Evolutionary conservation across 2,797 vertebrate genomes (phyloP), one percentile per base, ranked within the genome.

Genomic region (Sebastes kiyomatsui): DNA sequence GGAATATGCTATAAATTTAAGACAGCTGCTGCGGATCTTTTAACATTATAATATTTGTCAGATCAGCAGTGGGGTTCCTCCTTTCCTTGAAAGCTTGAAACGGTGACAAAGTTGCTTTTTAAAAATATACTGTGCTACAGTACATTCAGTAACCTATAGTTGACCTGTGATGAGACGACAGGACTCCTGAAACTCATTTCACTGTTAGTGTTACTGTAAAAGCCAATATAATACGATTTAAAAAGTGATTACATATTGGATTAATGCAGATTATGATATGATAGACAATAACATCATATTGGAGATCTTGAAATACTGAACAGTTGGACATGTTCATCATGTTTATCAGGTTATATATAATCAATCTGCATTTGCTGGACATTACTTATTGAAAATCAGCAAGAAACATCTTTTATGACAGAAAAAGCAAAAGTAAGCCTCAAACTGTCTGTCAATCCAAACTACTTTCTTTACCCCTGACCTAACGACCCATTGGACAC

Each of bases 1-100:
- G 70, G 70, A 85, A 80, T 82, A 80, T 83, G 72, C 54, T 75
- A 81, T 74, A 88, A 90, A 86, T 90, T 81, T 72, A 55, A 82
- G 70, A 87, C 91, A 93, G 92, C 92, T 93, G 91, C 82, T 81
- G 85, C 75, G 80, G 85, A 93, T 93, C 90, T 90, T 90, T 92
- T 81, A 89, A 88, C 86, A 83, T 90, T 86, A 67, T 82, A 68
- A 62, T 88, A 86, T 91, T 91, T 91, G 89, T 92, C 82, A 82
- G 71, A 84, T 85, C 72, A 86, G 52, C 79, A 75, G 69, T 76
- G 16, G 49, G 60, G 49, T 82, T 80, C 73, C 70, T 86, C 79
- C 80, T 81, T 72, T 72, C 23, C 42, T 64, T 79, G 42, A 64
- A 80, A 75, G 65, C 71, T 66, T 65, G 55, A 80, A 88, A 62